Conservation (phyloP, 2,888 invertebrate species). For the Noctua pronuba region DNA sequence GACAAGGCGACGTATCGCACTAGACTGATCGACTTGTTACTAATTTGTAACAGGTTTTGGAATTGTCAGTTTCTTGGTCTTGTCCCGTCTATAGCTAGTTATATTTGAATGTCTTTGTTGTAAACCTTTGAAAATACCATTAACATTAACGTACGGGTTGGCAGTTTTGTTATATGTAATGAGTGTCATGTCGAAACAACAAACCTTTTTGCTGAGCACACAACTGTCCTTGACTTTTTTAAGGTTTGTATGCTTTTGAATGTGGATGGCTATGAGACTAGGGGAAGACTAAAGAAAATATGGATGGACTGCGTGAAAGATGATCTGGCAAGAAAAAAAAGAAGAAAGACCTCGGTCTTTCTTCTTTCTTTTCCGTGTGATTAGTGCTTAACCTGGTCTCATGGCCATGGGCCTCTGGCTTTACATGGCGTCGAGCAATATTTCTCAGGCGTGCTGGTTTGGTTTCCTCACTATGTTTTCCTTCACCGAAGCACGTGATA, state of each 20-base stretch:
- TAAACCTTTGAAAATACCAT: conserved; percentile 24
- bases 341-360: no score
- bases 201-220: background rate
- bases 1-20: no score
- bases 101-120: no score
- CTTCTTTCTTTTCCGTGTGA: background rate
- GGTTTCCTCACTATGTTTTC: background rate
- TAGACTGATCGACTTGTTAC: no score
- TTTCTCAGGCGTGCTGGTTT: background rate
- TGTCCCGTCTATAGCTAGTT: no score
- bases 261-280: background rate
- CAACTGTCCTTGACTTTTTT: background rate
- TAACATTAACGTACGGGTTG: background rate
- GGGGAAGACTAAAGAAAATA: background rate
- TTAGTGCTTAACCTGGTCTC: background rate
- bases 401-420: background rate
- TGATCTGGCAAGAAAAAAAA: background rate
- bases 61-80: no score
- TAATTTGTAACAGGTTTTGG: no score
- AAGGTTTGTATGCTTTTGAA: no score
- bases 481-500: background rate
- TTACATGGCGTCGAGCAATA: background rate
- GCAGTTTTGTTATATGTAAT: conserved; percentile 12
- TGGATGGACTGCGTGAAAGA: background rate
- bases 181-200: conserved; percentile 9